Base-by-base conservation (phyloP, 2,888 invertebrate genomes). In the Tenthredo distinguenda region DNA sequence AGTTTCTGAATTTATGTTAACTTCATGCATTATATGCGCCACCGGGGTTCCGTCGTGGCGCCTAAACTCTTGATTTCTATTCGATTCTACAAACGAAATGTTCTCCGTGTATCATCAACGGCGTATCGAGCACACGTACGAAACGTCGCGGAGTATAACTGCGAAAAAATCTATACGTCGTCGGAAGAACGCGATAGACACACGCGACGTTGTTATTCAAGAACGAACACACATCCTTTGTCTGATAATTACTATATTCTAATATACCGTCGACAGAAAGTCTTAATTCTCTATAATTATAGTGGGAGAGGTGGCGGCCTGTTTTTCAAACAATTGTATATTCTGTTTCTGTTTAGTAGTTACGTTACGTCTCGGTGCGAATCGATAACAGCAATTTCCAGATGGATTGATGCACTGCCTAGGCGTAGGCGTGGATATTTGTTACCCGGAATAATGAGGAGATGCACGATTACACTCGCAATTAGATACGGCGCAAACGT, bases 21-120 rank as follows among this genome's bases (percentile, higher is more conserved):
- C 84, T 84, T 84, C 74, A 76, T 84, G 58, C 76, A 62, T 84
- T 76, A 58, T 5, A 62, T 74, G 12, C 84, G 84, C 55, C 31
- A 84, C 55, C 34, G n/a, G 34, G n/a, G 50, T 74, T 58, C 26
- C 84, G 47, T 40, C 50, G 72, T 26, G 47, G 58, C 50, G 18
- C 79, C 81, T 85, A 50, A 65, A 81, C 81, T 81, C 81, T 81
- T 62, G 81, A 81, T 81, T 81, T 81, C 81, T 81, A 81, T 62
- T 62, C 62, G 21, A 62, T 81, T 40, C 40, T 37, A 55, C 34
- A 55, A 77, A 77, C 50, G 47, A 77, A 55, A 77, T 50, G 2
- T 62, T 58, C 10, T 58, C 18, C 26, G 34, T 37, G 5, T 0
- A 37, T 6, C 2, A 9, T 37, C 9, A 18, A 37, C 34, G 34